A percentile compares a stretch with the other conserved stretches of the same genome.
Conservation (phyloP, 2,113 vertebrate species). For the Sturnira hondurensis region DNA sequence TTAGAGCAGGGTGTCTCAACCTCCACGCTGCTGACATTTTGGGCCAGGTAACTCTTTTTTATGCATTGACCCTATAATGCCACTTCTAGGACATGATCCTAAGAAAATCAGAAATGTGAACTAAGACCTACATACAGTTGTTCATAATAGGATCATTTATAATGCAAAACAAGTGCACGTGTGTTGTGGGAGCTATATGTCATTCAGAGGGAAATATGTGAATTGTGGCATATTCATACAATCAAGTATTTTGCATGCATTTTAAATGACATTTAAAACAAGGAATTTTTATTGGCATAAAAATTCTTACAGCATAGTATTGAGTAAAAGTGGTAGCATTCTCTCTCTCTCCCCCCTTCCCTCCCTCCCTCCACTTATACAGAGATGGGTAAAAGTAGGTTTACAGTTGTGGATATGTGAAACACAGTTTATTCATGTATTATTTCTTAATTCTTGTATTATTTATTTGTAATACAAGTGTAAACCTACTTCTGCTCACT, state of each 20-base stretch:
- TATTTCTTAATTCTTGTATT: background rate
- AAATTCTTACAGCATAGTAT: background rate
- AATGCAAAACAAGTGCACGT: background rate
- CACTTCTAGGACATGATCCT: background rate
- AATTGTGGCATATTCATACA: background rate
- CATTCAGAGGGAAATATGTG: background rate
- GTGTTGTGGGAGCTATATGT: background rate
- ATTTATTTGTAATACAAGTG: background rate
- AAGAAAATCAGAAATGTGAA: background rate
- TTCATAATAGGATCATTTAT: background rate
- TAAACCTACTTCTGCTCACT: background rate
- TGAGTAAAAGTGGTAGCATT: background rate
- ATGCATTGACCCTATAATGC: background rate
- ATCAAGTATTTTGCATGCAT: background rate
- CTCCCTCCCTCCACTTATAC: background rate
- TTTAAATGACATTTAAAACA: slow-evolving; percentile 9
- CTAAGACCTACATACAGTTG: background rate
- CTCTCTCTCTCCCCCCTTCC: background rate
- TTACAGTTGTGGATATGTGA: background rate
- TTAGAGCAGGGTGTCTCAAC: background rate
- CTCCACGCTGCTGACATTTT: background rate
- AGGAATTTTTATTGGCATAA: background rate
- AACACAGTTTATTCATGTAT: background rate
- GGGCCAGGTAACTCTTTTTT: background rate
- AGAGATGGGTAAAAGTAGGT: background rate